Evolutionary conservation across 2,888 invertebrate species (phyloP).

Genomic region (Lycophotia porphyrea): DNA sequence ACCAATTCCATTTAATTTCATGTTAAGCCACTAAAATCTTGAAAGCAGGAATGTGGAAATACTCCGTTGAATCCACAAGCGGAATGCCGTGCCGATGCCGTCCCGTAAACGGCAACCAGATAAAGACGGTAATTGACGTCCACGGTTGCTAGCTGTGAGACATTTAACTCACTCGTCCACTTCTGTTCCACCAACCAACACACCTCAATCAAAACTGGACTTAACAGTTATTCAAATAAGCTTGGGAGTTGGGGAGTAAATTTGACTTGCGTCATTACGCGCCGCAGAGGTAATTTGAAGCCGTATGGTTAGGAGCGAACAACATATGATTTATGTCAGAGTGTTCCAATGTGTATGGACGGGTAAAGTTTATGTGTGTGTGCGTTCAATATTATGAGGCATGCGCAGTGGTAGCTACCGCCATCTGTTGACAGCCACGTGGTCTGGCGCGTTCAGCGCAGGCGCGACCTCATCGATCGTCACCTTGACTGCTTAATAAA

Average conservation of each 20-base stretch:
- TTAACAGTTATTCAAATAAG: slow-evolving; percentile 54
- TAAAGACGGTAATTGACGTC: slow-evolving; percentile 86
- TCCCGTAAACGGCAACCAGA: slow-evolving; percentile 77
- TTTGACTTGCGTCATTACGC: slow-evolving; percentile 84
- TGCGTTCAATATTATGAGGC: slow-evolving; percentile 86
- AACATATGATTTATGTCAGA: slow-evolving; percentile 87
- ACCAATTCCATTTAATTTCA: slow-evolving; percentile 26
- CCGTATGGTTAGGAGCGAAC: slow-evolving; percentile 85
- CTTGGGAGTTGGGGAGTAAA: slow-evolving; percentile 62
- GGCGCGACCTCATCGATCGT: slow-evolving; percentile 85
- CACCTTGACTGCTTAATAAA: slow-evolving; percentile 87
- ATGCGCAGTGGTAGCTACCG: slow-evolving; percentile 83
- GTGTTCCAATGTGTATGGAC: slow-evolving; percentile 68
- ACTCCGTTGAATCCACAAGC: slow-evolving; percentile 61
- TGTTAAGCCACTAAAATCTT: slow-evolving; percentile 50
- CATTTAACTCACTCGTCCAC: slow-evolving; percentile 83
- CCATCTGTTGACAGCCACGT: slow-evolving; percentile 89
- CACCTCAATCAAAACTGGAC: slow-evolving; percentile 63
- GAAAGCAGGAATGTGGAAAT: slow-evolving; percentile 59
- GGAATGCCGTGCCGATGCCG: slow-evolving; percentile 63
- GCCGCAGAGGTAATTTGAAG: slow-evolving; percentile 84
- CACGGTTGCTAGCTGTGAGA: slow-evolving; percentile 78
- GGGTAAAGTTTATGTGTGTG: slow-evolving; percentile 67
- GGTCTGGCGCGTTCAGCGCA: slow-evolving; percentile 73
- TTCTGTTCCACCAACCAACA: slow-evolving; percentile 71